Percentiles rank a stretch among this genome's conserved stretches.
These are phyloP conservation scores for Nematostella vectensis DNA, from an alignment of 92 coral and sea anemone species.

Conservation along the genomic window DNA sequence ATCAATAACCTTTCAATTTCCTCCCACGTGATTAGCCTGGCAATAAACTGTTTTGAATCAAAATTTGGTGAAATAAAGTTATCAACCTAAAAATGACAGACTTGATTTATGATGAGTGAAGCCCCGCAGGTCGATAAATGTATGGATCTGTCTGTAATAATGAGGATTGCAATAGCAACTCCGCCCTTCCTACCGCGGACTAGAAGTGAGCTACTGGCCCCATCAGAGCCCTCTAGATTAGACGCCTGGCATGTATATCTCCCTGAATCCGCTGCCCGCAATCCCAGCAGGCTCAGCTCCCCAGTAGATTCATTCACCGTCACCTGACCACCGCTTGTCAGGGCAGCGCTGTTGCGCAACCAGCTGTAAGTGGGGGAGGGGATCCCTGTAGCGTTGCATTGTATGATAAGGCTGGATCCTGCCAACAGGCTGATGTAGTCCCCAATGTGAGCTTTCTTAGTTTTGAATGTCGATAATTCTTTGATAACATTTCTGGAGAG, in stretches of 20 bases:
- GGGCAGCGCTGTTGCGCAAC: slow-evolving; percentile 30
- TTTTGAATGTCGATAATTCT: slow-evolving; percentile 1
- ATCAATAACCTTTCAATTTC: too few species aligned
- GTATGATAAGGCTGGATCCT: slow-evolving; percentile 23
- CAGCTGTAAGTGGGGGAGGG: slow-evolving; percentile 60
- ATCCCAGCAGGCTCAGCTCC: slow-evolving; percentile 14
- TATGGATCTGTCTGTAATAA: too few species aligned
- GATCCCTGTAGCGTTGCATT: slow-evolving; percentile 59
- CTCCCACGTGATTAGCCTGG: too few species aligned
- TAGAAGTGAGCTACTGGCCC: slow-evolving; percentile 21
- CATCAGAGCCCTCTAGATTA: slow-evolving; percentile 38
- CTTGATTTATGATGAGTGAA: too few species aligned
- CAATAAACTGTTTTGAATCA: too few species aligned
- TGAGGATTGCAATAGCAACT: too few species aligned
- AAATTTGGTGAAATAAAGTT: too few species aligned
- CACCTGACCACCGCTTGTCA: slow-evolving; percentile 10
- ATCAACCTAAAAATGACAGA: too few species aligned
- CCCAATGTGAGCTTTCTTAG: slow-evolving; percentile 3
- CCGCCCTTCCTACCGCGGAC: too few species aligned
- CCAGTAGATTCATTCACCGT: slow-evolving; percentile 22
- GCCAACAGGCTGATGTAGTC: slow-evolving; percentile 10
- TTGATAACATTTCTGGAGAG: slow-evolving; percentile 2
- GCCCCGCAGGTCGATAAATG: too few species aligned
- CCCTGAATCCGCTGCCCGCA: slow-evolving; percentile 21
- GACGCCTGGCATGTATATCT: slow-evolving; percentile 29